Evolutionary conservation across 1,140 invertebrate genomes (phyloP).

Genomic region (Pseudobourletiella spinata): DNA sequence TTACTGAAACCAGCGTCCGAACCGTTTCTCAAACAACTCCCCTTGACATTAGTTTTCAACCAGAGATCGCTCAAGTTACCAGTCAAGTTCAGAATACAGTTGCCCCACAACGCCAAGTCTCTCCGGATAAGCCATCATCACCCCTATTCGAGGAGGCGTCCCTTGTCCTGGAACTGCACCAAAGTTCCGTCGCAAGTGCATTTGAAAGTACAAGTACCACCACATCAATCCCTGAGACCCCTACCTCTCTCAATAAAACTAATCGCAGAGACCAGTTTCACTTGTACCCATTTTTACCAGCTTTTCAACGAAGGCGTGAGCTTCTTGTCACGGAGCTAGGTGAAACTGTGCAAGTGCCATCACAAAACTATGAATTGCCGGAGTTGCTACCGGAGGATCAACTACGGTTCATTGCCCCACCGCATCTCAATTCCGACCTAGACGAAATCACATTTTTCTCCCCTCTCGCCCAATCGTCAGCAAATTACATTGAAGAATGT

Average conservation of each 20-base stretch:
- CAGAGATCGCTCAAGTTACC: too few species aligned
- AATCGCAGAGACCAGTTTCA: not conserved
- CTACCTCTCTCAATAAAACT: not conserved
- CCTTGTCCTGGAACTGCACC: too few species aligned
- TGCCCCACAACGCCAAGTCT: too few species aligned
- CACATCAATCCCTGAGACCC: too few species aligned
- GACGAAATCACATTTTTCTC: not conserved
- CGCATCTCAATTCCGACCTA: not conserved
- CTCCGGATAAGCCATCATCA: too few species aligned
- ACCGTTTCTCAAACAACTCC: too few species aligned
- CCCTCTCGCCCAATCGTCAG: not conserved
- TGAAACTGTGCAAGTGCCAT: conserved; percentile 9
- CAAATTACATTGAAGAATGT: conserved; percentile 7
- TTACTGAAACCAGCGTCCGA: too few species aligned
- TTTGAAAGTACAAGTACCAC: too few species aligned
- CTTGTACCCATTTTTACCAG: not conserved
- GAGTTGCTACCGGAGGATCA: not conserved
- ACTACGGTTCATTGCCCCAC: not conserved
- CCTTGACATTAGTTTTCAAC: too few species aligned
- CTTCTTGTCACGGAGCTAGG: not conserved
- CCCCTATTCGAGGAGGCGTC: too few species aligned
- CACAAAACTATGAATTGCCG: conserved; percentile 17
- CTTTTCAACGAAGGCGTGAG: not conserved
- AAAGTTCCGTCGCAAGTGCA: too few species aligned
- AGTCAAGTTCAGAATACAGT: too few species aligned